phyloP scores from a whole-genome alignment of 2,113 vertebrate species.

The Pseudorhombus dupliciocellatus region DNA sequence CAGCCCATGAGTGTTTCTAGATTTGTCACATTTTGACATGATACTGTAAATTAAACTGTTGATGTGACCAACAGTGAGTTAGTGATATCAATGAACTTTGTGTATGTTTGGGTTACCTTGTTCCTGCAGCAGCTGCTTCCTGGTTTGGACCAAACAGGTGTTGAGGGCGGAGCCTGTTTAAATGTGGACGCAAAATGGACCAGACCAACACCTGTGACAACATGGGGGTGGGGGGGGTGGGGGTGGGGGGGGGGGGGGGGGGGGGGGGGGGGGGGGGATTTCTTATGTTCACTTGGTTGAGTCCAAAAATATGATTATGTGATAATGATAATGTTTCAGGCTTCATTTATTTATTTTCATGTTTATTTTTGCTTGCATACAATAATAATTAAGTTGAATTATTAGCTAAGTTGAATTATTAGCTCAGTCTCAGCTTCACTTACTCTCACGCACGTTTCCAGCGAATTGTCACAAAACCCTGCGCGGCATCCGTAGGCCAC shows the following conservation, averaged over 20 bases:
- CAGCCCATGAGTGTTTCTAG: not conserved
- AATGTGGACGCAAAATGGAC: not conserved
- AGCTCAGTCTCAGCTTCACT: too few species aligned
- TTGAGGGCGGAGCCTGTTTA: not conserved
- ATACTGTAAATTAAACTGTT: not conserved
- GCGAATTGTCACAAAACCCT: not conserved
- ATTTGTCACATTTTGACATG: not conserved
- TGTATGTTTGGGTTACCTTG: not conserved
- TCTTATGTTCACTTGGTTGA: too few species aligned
- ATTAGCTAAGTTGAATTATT: too few species aligned
- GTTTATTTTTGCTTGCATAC: too few species aligned
- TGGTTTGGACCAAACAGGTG: not conserved
- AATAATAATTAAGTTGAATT: too few species aligned
- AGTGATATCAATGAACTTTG: too few species aligned
- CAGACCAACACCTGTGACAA: not conserved
- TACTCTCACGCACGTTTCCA: not conserved
- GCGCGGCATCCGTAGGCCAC: slow-evolving; percentile 54
- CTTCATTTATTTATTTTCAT: too few species aligned
- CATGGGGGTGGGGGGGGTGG: not conserved
- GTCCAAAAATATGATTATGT: too few species aligned
- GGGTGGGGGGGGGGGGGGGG: not conserved
- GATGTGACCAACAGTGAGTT: not conserved
- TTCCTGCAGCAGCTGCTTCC: not conserved
- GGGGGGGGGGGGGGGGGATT: not conserved
- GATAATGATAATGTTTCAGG: too few species aligned